Conservation (phyloP, 2,797 vertebrate genomes). For the Etheostoma nigrum region DNA sequence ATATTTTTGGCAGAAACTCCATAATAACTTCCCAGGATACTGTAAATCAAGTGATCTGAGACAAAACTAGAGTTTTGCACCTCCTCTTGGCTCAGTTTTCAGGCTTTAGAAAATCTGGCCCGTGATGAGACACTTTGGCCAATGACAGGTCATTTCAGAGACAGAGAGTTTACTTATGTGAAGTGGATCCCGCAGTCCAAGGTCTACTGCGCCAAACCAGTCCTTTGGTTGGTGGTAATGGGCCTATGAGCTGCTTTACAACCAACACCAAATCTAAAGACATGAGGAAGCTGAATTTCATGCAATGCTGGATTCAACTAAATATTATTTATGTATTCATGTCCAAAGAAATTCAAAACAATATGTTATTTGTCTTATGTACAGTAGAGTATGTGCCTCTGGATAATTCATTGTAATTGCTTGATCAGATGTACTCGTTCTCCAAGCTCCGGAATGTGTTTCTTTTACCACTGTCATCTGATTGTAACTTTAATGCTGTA, state of each 20-base stretch:
- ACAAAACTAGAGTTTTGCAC: no score
- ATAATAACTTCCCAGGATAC: no score
- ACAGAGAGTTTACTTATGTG: no score
- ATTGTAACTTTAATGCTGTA: neutral
- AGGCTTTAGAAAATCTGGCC: no score
- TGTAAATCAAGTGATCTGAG: no score
- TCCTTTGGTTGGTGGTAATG: neutral
- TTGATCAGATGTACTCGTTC: neutral
- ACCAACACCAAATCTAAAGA: neutral
- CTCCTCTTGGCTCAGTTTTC: no score
- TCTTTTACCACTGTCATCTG: neutral
- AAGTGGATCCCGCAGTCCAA: neutral
- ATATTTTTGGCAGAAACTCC: no score
- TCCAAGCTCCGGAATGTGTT: neutral
- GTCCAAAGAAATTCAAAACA: neutral
- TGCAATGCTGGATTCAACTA: neutral
- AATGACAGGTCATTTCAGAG: no score
- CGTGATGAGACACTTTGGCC: no score
- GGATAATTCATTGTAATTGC: neutral
- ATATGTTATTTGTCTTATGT: neutral
- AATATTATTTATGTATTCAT: constrained; percentile 8
- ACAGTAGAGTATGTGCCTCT: neutral
- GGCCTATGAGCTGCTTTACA: neutral
- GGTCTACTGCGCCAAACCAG: neutral
- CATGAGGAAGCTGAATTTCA: neutral